Percentiles rank a stretch among this genome's conserved stretches.
These are phyloP conservation scores for Aleiodes alternator DNA, from an alignment of 2,888 invertebrate species.

Conservation along the genomic window DNA sequence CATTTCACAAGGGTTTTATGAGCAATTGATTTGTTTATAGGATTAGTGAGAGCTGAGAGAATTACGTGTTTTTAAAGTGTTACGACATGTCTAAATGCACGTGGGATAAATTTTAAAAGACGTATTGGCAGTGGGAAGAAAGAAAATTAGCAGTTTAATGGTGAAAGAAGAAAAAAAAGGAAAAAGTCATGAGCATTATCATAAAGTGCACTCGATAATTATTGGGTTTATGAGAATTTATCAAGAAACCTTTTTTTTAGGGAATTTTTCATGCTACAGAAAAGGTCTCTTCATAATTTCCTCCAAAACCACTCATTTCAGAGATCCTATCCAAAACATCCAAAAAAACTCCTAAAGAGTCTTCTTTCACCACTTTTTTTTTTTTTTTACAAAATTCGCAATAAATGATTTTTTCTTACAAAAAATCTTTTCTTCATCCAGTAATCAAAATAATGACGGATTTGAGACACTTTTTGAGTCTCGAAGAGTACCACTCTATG, in stretches of 20 bases:
- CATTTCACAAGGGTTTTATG: slow-evolving; percentile 6
- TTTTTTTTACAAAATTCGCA: too few relatives aligned
- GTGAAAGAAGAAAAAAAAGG: background rate
- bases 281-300: background rate
- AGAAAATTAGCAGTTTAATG: background rate
- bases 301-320: too few relatives aligned
- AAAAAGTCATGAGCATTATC: background rate
- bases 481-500: slow-evolving; percentile 33
- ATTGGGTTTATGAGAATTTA: slow-evolving; percentile 1
- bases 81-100: background rate
- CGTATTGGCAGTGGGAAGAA: background rate
- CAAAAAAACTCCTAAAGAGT: too few relatives aligned
- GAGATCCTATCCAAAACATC: too few relatives aligned
- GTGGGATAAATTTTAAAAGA: background rate
- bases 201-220: background rate
- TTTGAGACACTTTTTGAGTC: slow-evolving; percentile 32
- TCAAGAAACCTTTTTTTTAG: slow-evolving; percentile 4
- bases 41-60: slow-evolving; percentile 6
- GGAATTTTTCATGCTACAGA: background rate
- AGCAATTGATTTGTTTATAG: slow-evolving; percentile 5
- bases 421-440: background rate
- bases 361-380: too few relatives aligned
- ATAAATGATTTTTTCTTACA: too few relatives aligned
- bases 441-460: slow-evolving; percentile 19
- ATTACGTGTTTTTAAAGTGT: background rate